Percentiles rank a stretch among this genome's conserved stretches.
These are phyloP conservation scores for Pentamera pediparva DNA, from an alignment of 53 echinoderm and acorn worm genomes.

Conservation along the genomic window DNA sequence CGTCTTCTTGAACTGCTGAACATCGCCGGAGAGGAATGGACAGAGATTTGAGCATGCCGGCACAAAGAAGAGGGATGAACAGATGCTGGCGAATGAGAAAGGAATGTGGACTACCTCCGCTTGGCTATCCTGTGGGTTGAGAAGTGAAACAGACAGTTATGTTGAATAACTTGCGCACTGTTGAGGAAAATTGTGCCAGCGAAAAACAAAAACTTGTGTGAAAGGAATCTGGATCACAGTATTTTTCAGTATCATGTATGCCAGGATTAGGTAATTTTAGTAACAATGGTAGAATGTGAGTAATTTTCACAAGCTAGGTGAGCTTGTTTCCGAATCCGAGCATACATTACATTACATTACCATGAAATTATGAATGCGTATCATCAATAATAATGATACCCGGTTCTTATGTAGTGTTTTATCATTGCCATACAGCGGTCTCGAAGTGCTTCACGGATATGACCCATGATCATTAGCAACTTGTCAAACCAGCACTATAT, in stretches of 20 bases:
- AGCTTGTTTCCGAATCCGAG: too few species aligned
- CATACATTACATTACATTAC: too few species aligned
- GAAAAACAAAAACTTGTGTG: neutral
- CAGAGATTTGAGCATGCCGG: slow-evolving; percentile 63
- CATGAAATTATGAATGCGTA: too few species aligned
- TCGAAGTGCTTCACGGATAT: too few species aligned
- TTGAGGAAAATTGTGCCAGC: neutral
- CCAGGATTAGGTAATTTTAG: neutral
- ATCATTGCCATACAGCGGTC: too few species aligned
- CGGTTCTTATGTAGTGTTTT: too few species aligned
- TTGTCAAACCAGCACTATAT: too few species aligned
- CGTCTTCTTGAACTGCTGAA: slow-evolving; percentile 16
- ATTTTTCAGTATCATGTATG: neutral
- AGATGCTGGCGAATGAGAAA: slow-evolving; percentile 66
- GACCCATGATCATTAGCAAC: too few species aligned
- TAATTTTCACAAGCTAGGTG: too few species aligned
- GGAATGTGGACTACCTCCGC: slow-evolving; percentile 67
- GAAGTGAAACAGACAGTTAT: too few species aligned
- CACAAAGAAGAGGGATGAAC: slow-evolving; percentile 62
- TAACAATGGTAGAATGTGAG: neutral
- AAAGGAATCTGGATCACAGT: neutral
- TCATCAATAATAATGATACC: too few species aligned
- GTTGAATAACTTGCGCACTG: too few species aligned
- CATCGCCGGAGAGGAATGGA: slow-evolving; percentile 64
- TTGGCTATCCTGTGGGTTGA: slow-evolving; percentile 28